Percentiles rank a stretch among this genome's conserved stretches.
These are phyloP conservation scores for Heptranchias perlo DNA, from an alignment of 2,113 vertebrate genomes.

Conservation along the genomic window DNA sequence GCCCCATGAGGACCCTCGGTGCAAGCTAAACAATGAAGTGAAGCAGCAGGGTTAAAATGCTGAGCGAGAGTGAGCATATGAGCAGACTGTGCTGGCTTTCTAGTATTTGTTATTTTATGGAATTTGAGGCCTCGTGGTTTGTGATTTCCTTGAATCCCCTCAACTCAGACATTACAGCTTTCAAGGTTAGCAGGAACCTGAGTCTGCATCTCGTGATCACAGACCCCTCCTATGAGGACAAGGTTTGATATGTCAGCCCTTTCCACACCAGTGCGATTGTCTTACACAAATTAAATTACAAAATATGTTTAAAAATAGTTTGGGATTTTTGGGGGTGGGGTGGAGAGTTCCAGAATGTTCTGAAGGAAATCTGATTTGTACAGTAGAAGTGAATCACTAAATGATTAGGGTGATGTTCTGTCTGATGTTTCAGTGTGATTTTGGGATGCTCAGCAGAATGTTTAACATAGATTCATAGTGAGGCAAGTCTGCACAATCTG, in stretches of 20 bases:
- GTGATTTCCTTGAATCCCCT: neutral
- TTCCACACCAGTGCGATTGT: neutral
- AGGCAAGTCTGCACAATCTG: neutral
- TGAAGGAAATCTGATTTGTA: neutral
- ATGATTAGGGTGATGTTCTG: neutral
- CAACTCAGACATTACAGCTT: neutral
- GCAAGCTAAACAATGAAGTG: neutral
- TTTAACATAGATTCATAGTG: neutral
- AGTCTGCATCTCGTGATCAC: neutral
- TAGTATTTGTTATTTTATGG: neutral
- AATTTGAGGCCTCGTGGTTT: neutral
- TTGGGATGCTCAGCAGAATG: neutral
- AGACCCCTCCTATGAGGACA: neutral
- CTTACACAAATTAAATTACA: neutral
- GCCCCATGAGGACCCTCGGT: neutral
- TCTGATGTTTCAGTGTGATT: neutral
- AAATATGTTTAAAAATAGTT: neutral
- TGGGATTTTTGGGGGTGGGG: neutral
- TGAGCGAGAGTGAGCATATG: neutral
- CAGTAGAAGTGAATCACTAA: neutral
- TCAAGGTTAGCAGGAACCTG: neutral
- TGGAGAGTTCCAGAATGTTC: conserved; percentile 8
- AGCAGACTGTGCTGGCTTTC: neutral
- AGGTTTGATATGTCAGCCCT: neutral
- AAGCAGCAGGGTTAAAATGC: neutral